Evolutionary conservation across 2,113 vertebrate species (phyloP).

Genomic region (Willisornis vidua): DNA sequence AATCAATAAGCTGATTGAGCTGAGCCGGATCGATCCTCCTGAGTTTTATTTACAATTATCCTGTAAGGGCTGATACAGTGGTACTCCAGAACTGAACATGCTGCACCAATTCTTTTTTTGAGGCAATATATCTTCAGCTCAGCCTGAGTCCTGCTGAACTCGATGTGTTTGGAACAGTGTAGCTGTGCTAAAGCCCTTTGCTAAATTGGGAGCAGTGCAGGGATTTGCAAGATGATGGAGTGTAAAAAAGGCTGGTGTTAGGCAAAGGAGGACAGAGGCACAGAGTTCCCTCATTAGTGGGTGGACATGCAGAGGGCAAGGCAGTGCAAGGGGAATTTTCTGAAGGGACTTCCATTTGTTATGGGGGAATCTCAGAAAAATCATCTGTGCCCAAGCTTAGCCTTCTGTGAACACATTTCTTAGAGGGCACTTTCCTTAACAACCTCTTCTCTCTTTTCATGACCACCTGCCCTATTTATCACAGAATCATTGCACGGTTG

Average conservation of each 20-base stretch:
- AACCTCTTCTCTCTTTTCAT: neutral
- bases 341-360: neutral
- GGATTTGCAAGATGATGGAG: neutral
- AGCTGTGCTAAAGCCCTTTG: neutral
- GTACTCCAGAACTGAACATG: neutral
- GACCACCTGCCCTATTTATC: fast-evolving
- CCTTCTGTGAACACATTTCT: neutral
- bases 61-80: slow-evolving; percentile 17
- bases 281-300: neutral
- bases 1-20: slow-evolving; percentile 63
- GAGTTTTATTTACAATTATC: slow-evolving; percentile 62
- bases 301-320: neutral
- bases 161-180: neutral
- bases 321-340: neutral
- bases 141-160: neutral
- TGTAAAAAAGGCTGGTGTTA: neutral
- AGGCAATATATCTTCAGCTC: neutral
- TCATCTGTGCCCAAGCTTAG: neutral
- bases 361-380: neutral
- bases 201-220: neutral
- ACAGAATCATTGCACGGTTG: neutral
- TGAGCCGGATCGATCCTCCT: slow-evolving; percentile 1
- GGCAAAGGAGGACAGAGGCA: neutral
- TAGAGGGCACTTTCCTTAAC: neutral
- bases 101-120: neutral